These are phyloP conservation scores for Callinectes sapidus DNA, from an alignment of 2,888 invertebrate species.

Conservation along the genomic window DNA sequence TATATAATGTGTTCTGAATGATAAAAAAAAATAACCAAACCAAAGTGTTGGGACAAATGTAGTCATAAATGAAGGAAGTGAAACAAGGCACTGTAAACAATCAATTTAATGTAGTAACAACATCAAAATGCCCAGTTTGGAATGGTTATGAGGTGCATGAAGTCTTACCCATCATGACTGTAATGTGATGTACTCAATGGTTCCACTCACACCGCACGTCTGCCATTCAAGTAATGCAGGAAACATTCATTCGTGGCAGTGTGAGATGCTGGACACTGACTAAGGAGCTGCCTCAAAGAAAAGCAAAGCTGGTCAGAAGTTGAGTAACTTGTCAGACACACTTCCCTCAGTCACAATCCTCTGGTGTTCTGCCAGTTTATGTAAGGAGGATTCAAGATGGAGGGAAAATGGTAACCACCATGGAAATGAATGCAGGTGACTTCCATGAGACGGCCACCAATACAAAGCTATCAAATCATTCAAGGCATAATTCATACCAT, in stretches of 20 bases:
- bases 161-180: neutral
- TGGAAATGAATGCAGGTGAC: no score
- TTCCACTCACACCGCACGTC: neutral
- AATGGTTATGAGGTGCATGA: constrained; percentile 18
- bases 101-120: constrained; percentile 4
- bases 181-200: neutral
- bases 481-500: neutral
- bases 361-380: no score
- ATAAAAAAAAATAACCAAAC: neutral
- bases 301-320: no score
- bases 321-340: no score
- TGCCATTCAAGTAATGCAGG: neutral
- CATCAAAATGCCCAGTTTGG: constrained; percentile 19
- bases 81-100: neutral
- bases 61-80: neutral
- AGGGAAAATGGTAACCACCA: no score
- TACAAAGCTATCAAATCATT: neutral
- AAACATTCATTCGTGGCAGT: neutral
- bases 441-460: neutral
- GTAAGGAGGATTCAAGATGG: no score
- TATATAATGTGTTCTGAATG: neutral
- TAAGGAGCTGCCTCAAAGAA: neutral
- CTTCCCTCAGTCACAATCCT: no score
- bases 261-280: neutral
- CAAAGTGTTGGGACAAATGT: neutral